phyloP scores from a whole-genome alignment of 2,113 vertebrate species.

The Petrocephalus zakoni region DNA sequence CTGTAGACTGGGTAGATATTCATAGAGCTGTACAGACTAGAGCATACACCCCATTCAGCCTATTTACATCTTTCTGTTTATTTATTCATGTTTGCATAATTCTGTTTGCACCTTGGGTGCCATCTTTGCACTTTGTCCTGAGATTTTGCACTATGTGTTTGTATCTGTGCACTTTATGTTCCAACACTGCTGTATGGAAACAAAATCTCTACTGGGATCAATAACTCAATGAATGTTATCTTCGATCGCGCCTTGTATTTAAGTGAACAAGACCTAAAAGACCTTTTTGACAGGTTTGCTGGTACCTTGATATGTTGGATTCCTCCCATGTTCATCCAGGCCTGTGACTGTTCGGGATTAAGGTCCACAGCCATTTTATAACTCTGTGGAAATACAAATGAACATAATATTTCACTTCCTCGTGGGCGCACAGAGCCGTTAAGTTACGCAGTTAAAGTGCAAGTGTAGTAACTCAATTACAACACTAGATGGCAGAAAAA shows the following conservation, averaged over 20 bases:
- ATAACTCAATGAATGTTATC: background rate
- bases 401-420: background rate
- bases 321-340: constrained; percentile 99
- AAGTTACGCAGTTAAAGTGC: background rate
- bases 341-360: constrained; percentile 87
- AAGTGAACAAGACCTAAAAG: background rate
- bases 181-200: background rate
- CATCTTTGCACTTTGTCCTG: background rate
- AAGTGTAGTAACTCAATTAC: background rate
- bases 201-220: background rate
- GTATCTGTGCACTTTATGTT: background rate
- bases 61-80: background rate
- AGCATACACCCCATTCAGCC: background rate
- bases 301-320: constrained; percentile 93
- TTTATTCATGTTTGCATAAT: background rate
- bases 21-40: background rate
- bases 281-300: background rate
- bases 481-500: background rate
- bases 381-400: constrained; percentile 61
- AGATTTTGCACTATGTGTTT: background rate
- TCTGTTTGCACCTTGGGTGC: background rate
- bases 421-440: background rate
- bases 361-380: constrained; percentile 81
- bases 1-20: background rate
- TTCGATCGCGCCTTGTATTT: background rate